Conservation (phyloP, 2,888 invertebrate species). For the Oligia latruncula region DNA sequence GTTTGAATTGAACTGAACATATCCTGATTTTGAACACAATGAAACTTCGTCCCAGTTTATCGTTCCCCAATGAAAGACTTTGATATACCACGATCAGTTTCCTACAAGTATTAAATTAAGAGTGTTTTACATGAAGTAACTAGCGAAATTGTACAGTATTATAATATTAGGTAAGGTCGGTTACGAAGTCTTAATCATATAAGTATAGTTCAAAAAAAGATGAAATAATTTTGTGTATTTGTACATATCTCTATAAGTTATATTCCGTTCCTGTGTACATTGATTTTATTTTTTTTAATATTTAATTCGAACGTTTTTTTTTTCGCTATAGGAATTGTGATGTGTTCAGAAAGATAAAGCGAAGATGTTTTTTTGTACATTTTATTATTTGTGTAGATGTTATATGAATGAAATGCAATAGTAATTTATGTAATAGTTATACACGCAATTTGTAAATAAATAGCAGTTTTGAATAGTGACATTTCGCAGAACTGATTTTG, state of each 20-base stretch:
- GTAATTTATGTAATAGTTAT: constrained; percentile 89
- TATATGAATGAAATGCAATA: constrained; percentile 88
- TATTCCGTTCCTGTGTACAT: constrained; percentile 89
- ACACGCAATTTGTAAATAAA: constrained; percentile 86
- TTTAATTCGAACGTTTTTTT: constrained; percentile 72
- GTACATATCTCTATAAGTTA: constrained; percentile 88
- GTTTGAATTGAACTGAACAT: constrained; percentile 83
- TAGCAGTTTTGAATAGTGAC: constrained; percentile 78
- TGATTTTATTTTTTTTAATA: constrained; percentile 73
- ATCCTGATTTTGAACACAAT: constrained; percentile 72
- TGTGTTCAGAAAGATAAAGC: constrained; percentile 84
- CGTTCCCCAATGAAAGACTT: constrained; percentile 79
- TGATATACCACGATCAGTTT: constrained; percentile 84
- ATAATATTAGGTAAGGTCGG: constrained; percentile 85
- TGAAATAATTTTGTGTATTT: constrained; percentile 85
- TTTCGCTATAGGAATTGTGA: constrained; percentile 86
- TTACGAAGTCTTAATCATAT: constrained; percentile 83
- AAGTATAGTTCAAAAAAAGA: constrained; percentile 83
- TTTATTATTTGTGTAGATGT: constrained; percentile 85
- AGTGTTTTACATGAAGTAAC: constrained; percentile 86
- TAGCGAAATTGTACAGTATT: constrained; percentile 91
- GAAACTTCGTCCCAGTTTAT: constrained; percentile 74
- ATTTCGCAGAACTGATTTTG: constrained; percentile 67
- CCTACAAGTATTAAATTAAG: constrained; percentile 85
- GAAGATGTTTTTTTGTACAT: constrained; percentile 83